Percentiles rank a stretch among this genome's conserved stretches.
Conservation (phyloP, 2,888 invertebrate species). For the Phengaris arion region DNA sequence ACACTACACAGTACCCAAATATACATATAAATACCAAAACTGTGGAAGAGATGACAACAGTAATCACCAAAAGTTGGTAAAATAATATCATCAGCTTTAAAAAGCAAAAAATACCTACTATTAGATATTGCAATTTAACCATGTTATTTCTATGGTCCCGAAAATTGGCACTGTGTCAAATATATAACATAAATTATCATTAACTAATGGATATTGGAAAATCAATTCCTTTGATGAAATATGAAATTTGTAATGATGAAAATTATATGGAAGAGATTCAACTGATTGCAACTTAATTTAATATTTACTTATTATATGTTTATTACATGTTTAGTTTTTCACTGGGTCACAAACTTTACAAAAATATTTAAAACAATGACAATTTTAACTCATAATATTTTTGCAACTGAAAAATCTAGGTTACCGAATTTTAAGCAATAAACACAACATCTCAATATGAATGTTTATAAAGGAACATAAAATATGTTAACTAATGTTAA, state of each 20-base stretch:
- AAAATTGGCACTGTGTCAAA: slow-evolving; percentile 1
- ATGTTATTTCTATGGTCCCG: neutral
- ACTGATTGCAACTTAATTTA: neutral
- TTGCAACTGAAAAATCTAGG: too few species aligned
- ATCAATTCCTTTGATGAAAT: neutral
- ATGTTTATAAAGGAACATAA: neutral
- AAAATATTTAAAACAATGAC: too few species aligned
- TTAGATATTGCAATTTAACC: neutral
- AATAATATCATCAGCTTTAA: neutral
- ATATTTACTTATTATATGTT: neutral
- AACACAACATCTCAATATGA: neutral
- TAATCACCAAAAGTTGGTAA: too few species aligned
- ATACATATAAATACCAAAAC: neutral
- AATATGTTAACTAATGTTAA: slow-evolving; percentile 12
- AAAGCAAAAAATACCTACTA: neutral
- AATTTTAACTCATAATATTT: too few species aligned
- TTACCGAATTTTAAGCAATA: neutral
- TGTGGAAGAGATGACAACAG: neutral
- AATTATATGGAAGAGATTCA: slow-evolving; percentile 5
- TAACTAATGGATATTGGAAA: neutral
- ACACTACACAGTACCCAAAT: neutral
- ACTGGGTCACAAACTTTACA: neutral
- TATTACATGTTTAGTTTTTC: neutral
- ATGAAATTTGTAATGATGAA: neutral
- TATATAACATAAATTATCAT: neutral